Evolutionary conservation across 2,113 vertebrate species (phyloP).

Genomic region (Leptobrachium ailaonicum): DNA sequence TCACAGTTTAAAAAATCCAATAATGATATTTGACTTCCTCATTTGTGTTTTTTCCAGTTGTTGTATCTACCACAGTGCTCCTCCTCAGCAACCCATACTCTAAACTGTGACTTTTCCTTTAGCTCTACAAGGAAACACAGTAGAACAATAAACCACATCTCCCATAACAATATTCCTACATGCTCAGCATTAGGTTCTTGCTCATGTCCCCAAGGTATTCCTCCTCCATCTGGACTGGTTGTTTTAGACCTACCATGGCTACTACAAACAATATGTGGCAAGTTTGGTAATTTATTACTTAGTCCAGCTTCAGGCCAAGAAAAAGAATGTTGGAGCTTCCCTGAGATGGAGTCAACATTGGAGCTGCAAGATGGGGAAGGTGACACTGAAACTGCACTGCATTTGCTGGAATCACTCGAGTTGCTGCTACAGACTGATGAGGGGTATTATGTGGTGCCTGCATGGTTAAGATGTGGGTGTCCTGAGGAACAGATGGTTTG

Average conservation of each 20-base stretch:
- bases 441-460: constrained; percentile 40
- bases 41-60: constrained; percentile 7
- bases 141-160: background rate
- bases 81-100: background rate
- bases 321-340: constrained; percentile 16
- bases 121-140: background rate
- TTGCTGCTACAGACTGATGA: constrained; percentile 17
- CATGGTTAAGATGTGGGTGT: constrained; percentile 26
- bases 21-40: background rate
- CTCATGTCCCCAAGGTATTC: background rate
- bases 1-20: too few species aligned
- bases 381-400: background rate
- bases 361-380: constrained; percentile 6
- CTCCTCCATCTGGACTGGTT: constrained; percentile 6
- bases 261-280: constrained; percentile 42
- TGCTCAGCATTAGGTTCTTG: background rate
- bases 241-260: constrained; percentile 44
- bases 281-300: constrained; percentile 32
- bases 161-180: background rate
- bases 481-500: background rate
- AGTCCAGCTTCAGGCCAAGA: constrained; percentile 19
- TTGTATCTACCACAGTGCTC: constrained; percentile 15
- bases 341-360: constrained; percentile 15
- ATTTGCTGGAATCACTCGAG: constrained; percentile 37
- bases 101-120: background rate